Evolutionary conservation across 2,888 invertebrate species (phyloP), one percentile per base, ranked within the genome.

Genomic region (Brassicogethes aeneus): DNA sequence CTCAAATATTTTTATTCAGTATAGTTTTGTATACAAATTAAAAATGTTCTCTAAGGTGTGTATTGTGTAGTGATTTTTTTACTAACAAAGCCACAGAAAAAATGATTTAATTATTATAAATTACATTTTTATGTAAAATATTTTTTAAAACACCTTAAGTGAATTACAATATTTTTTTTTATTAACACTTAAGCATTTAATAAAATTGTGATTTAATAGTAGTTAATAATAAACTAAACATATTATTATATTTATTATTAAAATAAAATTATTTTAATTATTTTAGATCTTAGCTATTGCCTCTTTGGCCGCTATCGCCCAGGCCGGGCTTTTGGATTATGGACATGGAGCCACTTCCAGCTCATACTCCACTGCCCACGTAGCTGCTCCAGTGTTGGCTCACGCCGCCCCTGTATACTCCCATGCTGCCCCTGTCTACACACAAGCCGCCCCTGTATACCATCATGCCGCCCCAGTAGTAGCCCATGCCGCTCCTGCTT

Each of bases 231-330:
- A n/a, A n/a, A n/a, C n/a, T n/a, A n/a, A n/a, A n/a, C n/a, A n/a
- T n/a, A n/a, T n/a, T n/a, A n/a, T n/a, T n/a, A n/a, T n/a, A n/a
- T n/a, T n/a, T n/a, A n/a, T n/a, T n/a, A n/a, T n/a, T n/a, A n/a
- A n/a, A n/a, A n/a, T n/a, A n/a, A n/a, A 23, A 23, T 23, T 7
- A 23, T 17, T 16, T 23, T 10, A 34, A 34, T 31, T 37, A n/a
- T 38, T 36, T 36, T 42, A 54, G 51, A 29, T 54, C 33, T 45
- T 54, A 10, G 35, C 40, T n/a, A 33, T 52, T 16, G 32, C 42
- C 13, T 46, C 51, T 14, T 15, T 52, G 8, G 38, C 45, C 10
- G 49, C 50, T 7, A 31, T 40, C 16, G 45, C 43, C 34, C 47
- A 46, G 14, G 50, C 48, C 31, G 48, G 42, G 12, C 42, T 49